Evolutionary conservation across 2,797 vertebrate species (phyloP).

Genomic region (Spinus pinus): DNA sequence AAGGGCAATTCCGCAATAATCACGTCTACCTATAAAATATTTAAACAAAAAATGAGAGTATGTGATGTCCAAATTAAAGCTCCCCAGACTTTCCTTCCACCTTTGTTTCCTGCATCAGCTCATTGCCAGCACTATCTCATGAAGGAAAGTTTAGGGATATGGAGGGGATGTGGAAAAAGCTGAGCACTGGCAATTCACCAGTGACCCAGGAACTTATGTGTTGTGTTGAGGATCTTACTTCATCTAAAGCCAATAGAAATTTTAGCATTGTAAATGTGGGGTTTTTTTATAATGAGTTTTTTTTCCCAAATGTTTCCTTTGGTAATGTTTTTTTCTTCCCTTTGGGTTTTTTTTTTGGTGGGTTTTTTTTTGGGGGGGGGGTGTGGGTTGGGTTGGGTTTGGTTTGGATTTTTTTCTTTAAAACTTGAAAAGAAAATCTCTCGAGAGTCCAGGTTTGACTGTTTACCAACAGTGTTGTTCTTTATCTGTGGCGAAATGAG

Average conservation of each 20-base stretch:
- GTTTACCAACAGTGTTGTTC: background rate
- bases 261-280: background rate
- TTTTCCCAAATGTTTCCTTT: background rate
- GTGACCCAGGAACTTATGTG: background rate
- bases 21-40: background rate
- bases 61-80: background rate
- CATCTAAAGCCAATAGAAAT: background rate
- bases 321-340: background rate
- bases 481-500: background rate
- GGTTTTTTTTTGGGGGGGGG: background rate
- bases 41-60: background rate
- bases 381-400: too few species aligned
- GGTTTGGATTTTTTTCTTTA: background rate
- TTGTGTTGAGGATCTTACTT: background rate
- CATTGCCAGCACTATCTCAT: rapidly evolving
- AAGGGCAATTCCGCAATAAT: background rate
- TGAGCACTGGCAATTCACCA: background rate
- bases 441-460: background rate
- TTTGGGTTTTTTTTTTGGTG: rapidly evolving
- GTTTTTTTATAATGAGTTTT: background rate
- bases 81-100: background rate
- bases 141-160: background rate
- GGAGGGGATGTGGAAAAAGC: background rate
- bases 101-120: background rate
- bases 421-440: background rate